These are phyloP conservation scores for Dendronephthya gigantea DNA, from an alignment of 64 coral and sea anemone genomes.

Conservation along the genomic window DNA sequence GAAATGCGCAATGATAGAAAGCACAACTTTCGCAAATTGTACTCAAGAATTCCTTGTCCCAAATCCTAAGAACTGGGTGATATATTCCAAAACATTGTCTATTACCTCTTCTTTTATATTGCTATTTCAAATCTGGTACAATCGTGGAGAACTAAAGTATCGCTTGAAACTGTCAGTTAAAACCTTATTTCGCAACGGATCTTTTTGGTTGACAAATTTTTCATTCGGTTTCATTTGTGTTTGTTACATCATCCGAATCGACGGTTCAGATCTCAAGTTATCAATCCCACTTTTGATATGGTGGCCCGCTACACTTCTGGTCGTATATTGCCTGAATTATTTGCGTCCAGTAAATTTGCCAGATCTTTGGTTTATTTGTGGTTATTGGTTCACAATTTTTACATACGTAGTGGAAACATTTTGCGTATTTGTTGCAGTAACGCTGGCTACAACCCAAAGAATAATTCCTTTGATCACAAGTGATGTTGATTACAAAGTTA, in stretches of 20 bases:
- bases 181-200: neutral
- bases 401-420: neutral
- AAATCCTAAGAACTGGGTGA: neutral
- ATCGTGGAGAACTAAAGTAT: neutral
- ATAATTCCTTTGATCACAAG: neutral
- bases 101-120: neutral
- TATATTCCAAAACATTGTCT: neutral
- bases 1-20: neutral
- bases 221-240: neutral
- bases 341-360: neutral
- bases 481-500: neutral
- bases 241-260: neutral
- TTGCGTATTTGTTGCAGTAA: neutral
- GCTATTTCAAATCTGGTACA: neutral
- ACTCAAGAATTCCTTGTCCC: neutral
- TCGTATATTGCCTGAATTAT: neutral
- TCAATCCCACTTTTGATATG: neutral
- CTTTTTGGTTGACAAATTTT: neutral
- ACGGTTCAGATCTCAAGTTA: neutral
- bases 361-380: neutral
- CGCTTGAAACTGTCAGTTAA: neutral
- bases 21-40: neutral
- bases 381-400: neutral
- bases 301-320: neutral
- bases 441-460: neutral